Evolutionary conservation across 2,113 vertebrate species (phyloP).

Genomic region (Equus quagga): DNA sequence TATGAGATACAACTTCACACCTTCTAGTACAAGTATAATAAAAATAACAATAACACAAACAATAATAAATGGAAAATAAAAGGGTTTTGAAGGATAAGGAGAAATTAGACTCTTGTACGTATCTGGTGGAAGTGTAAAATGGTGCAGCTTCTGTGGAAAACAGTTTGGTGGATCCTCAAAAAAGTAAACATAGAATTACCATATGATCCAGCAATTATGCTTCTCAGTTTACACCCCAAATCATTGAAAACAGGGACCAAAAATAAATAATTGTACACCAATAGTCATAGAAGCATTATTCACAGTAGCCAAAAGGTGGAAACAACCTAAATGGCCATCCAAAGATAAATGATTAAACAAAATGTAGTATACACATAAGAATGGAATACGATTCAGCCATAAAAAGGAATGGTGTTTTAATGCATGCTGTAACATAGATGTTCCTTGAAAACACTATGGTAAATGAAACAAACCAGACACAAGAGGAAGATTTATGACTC

Average conservation of each 20-base stretch:
- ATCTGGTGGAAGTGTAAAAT: not conserved
- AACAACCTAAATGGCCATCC: not conserved
- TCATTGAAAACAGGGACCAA: not conserved
- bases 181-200: not conserved
- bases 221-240: not conserved
- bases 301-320: not conserved
- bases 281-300: not conserved
- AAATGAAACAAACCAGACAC: not conserved
- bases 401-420: not conserved
- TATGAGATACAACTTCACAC: not conserved
- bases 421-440: not conserved
- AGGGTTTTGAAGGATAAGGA: not conserved
- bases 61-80: not conserved
- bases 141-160: not conserved
- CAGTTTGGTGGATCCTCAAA: not conserved
- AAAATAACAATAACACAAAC: not conserved
- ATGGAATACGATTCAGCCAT: not conserved
- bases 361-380: not conserved
- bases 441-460: not conserved
- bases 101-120: not conserved
- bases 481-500: not conserved
- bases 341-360: not conserved
- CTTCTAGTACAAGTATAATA: not conserved
- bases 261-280: not conserved
- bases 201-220: not conserved